Conservation (phyloP, 1,140 invertebrate genomes). For the Piezodorus guildinii region DNA sequence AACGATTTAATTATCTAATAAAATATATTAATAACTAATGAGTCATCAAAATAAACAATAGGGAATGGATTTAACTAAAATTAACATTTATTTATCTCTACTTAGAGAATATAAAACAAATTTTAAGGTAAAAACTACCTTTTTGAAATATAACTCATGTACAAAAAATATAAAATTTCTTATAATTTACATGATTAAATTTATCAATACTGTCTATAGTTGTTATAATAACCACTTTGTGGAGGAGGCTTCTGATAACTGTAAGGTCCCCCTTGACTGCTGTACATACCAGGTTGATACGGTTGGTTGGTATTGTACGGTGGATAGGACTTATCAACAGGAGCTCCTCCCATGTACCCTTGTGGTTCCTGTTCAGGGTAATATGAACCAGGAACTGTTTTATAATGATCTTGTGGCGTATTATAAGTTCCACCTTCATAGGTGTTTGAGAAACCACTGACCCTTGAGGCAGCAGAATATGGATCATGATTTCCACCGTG, state of each 20-base stretch:
- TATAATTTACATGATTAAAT: not conserved
- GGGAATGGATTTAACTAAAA: too few relatives aligned
- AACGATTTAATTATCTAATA: too few relatives aligned
- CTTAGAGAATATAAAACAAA: too few relatives aligned
- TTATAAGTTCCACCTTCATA: not conserved
- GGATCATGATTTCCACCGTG: not conserved
- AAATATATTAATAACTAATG: too few relatives aligned
- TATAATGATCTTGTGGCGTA: not conserved
- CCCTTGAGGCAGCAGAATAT: not conserved
- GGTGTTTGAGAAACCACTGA: not conserved
- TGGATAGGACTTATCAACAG: not conserved
- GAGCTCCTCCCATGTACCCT: not conserved
- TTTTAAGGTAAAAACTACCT: too few relatives aligned
- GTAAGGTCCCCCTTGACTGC: not conserved
- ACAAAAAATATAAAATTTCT: too few relatives aligned
- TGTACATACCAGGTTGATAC: not conserved
- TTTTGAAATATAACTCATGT: too few relatives aligned
- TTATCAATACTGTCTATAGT: conserved; percentile 8
- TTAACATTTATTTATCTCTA: too few relatives aligned
- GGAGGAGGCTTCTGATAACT: conserved; percentile 2
- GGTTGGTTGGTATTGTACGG: not conserved
- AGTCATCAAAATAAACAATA: too few relatives aligned
- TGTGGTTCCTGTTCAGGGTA: not conserved
- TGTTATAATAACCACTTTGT: not conserved
- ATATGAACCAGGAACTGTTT: not conserved